Evolutionary conservation across 2,888 invertebrate species (phyloP).

Genomic region (Agrotis clavis): DNA sequence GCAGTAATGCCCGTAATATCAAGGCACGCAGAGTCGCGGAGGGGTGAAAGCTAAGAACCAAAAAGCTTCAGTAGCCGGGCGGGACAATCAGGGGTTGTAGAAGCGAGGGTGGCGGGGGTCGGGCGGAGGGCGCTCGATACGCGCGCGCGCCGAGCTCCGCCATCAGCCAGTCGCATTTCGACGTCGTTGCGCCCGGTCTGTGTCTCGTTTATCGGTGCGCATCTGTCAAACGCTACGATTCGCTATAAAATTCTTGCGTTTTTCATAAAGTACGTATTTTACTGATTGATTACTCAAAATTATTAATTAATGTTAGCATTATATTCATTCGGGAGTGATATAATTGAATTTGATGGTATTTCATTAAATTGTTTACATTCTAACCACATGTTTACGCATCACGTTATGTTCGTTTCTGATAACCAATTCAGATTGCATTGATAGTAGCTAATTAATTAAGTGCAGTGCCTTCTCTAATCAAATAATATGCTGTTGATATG

Average conservation of each 20-base stretch:
- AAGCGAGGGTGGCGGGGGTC: constrained; percentile 82
- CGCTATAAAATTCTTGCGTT: constrained; percentile 78
- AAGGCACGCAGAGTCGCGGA: constrained; percentile 53
- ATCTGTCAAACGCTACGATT: constrained; percentile 85
- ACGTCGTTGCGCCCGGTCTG: constrained; percentile 77
- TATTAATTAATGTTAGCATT: constrained; percentile 45
- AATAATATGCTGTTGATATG: constrained; percentile 17
- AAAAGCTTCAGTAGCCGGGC: constrained; percentile 73
- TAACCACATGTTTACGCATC: constrained; percentile 81
- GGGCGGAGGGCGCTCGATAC: constrained; percentile 87
- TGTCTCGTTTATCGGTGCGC: constrained; percentile 74
- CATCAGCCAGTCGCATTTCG: constrained; percentile 84
- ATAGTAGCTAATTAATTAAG: constrained; percentile 24
- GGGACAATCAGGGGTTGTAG: constrained; percentile 80
- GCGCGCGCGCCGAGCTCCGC: constrained; percentile 86
- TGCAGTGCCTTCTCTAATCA: constrained; percentile 47
- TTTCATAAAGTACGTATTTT: constrained; percentile 82
- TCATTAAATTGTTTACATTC: constrained; percentile 85
- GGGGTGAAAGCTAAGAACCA: constrained; percentile 72
- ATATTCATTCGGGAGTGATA: constrained; percentile 57
- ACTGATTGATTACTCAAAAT: constrained; percentile 39
- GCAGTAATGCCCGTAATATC: constrained; percentile 49
- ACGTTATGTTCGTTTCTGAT: constrained; percentile 64
- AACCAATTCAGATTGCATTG: constrained; percentile 44
- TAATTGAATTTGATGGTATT: constrained; percentile 59